A percentile compares a stretch with the other conserved stretches of the same genome.
Evolutionary conservation across 2,797 vertebrate genomes (phyloP).

Genomic region (Hafferia zeledoni): DNA sequence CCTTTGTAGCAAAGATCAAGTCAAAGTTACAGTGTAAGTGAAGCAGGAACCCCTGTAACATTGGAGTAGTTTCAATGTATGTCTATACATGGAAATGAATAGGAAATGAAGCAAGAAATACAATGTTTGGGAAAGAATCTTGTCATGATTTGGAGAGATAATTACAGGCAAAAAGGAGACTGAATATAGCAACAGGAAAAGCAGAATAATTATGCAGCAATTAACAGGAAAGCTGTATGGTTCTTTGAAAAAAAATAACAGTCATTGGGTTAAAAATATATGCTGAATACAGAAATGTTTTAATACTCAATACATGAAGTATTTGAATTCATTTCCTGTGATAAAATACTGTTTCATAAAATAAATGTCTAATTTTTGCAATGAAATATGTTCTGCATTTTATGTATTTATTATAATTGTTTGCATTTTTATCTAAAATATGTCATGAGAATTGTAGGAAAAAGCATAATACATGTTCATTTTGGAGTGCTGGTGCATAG

Average conservation of each 20-base stretch:
- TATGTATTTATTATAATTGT: background rate
- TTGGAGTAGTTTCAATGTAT: background rate
- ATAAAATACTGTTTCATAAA: constrained; percentile 28
- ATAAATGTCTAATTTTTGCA: background rate
- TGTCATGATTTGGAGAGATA: constrained; percentile 63
- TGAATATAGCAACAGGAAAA: constrained; percentile 59
- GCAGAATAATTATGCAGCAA: constrained; percentile 68
- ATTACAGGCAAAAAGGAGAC: constrained; percentile 58
- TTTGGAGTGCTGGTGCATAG: background rate
- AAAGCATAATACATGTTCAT: background rate
- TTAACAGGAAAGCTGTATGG: constrained; percentile 62
- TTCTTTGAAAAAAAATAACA: constrained; percentile 43
- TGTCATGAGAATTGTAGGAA: background rate
- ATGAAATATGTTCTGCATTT: background rate
- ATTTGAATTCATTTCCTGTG: constrained; percentile 47
- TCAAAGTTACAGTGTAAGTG: constrained; percentile 42
- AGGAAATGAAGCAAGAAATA: constrained; percentile 55
- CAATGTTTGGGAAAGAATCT: constrained; percentile 42
- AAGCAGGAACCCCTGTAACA: constrained; percentile 2
- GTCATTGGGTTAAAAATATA: constrained; percentile 67
- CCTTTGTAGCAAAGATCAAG: constrained; percentile 43
- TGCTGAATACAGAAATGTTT: constrained; percentile 56
- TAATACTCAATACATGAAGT: constrained; percentile 45
- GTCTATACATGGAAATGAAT: constrained; percentile 20
- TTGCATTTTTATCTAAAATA: constrained; percentile 14